Evolutionary conservation across 2,797 vertebrate species (phyloP), one percentile per base, ranked within the genome.

Genomic region (Emys orbicularis): DNA sequence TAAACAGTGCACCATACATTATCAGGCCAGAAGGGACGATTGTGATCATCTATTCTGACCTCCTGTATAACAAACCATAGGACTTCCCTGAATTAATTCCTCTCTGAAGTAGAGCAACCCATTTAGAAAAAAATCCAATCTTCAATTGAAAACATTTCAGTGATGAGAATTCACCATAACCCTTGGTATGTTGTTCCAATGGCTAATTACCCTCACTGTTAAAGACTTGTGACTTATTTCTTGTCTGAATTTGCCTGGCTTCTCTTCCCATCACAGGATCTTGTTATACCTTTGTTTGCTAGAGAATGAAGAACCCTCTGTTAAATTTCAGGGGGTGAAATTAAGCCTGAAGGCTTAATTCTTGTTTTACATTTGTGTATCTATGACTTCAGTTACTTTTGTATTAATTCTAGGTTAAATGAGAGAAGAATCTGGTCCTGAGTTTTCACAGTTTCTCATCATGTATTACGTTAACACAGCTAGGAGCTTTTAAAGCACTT

Each of bases 281-380:
- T 10, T 81, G 6, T 31, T 68, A 61, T 6, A 12, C 4, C 29
- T 56, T 76, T 50, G 8, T 29, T 41, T 1, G 21, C 12, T 8
- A 79, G 29, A 53, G 52, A 49, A 49, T 88, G 68, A 89, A 81
- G 3, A 91, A 8, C 10, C n/a, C 77, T 77, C 61, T 85, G 27
- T 18, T 81, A 53, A 8, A 86, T 68, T 81, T 37, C 82, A 82
- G n/a, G 15, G 21, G 0, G 0, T 18, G 80, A 41, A 41, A 41
- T 41, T 41, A 41, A 41, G 41, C 6, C 76, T 87, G 34, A 95
- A 77, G 34, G 31, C 12, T 56, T 15, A 65, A 15, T 88, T 87
- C 49, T 61, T 49, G 1, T 31, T 91, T 81, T 74, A 57, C 31
- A 93, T 84, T 41, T 92, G 77, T 19, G 50, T 54, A 44, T 31